phyloP scores from a whole-genome alignment of 2,888 invertebrate genomes.

The Resseliella maxima region DNA sequence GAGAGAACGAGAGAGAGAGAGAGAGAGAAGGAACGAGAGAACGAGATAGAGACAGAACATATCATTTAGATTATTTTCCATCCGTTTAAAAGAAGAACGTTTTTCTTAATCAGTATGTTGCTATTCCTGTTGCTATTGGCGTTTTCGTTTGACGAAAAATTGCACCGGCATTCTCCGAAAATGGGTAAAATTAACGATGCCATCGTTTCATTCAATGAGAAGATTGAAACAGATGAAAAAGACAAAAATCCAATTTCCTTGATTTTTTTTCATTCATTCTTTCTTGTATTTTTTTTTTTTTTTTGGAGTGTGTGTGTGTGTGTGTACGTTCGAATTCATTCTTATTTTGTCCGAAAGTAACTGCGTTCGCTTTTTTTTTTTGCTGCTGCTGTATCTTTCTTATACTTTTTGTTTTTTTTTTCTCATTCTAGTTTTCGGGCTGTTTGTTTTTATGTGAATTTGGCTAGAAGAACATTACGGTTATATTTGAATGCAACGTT shows the following conservation, averaged over 20 bases:
- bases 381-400: no score
- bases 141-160: background rate
- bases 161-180: background rate
- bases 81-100: slow-evolving; percentile 8
- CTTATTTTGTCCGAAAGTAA: slow-evolving; percentile 4
- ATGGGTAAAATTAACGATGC: background rate
- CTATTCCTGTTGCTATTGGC: slow-evolving; percentile 18
- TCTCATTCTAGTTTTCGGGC: background rate
- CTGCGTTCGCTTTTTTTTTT: background rate
- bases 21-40: no score
- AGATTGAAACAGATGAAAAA: slow-evolving; percentile 40
- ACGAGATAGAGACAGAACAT: background rate
- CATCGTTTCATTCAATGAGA: background rate
- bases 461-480: background rate
- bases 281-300: background rate
- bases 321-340: background rate
- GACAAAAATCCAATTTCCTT: slow-evolving; percentile 51
- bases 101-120: background rate
- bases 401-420: background rate
- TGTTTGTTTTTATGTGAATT: background rate
- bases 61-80: slow-evolving; percentile 5
- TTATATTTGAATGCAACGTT: slow-evolving; percentile 25
- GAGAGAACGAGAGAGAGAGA: background rate
- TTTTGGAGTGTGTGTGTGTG: background rate
- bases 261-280: background rate